Conservation (phyloP, 1,140 invertebrate genomes). For the Brachionus koreanus region DNA sequence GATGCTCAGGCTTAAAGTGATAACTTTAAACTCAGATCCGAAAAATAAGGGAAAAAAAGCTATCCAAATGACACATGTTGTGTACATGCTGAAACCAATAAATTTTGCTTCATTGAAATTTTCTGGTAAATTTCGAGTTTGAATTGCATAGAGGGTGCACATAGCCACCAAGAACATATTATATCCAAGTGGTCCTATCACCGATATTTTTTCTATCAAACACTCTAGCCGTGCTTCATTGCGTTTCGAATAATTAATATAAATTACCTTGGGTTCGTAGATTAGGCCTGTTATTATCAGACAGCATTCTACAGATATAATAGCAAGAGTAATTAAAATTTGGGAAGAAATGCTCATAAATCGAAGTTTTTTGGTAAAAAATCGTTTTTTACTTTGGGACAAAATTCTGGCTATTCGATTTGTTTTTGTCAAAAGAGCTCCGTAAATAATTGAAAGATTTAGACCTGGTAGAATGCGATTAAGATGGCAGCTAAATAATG, state of each 20-base stretch:
- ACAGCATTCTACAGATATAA: slow-evolving; percentile 19
- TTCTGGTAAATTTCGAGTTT: slow-evolving; percentile 78
- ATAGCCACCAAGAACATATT: slow-evolving; percentile 73
- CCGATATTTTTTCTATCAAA: slow-evolving; percentile 67
- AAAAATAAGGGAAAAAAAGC: slow-evolving; percentile 82
- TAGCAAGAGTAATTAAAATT: background rate
- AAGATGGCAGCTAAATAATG: slow-evolving; percentile 66
- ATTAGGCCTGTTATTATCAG: background rate
- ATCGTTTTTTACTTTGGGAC: slow-evolving; percentile 74
- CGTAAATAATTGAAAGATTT: slow-evolving; percentile 77
- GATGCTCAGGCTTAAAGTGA: slow-evolving; percentile 70
- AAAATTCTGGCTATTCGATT: slow-evolving; percentile 78
- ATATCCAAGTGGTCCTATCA: slow-evolving; percentile 73
- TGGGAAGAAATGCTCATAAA: slow-evolving; percentile 60
- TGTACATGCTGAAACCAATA: slow-evolving; percentile 74
- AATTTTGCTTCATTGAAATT: slow-evolving; percentile 70
- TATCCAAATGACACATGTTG: slow-evolving; percentile 79
- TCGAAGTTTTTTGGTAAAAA: slow-evolving; percentile 72
- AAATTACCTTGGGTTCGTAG: background rate
- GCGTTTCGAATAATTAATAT: background rate
- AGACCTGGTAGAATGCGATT: slow-evolving; percentile 70
- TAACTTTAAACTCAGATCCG: slow-evolving; percentile 68
- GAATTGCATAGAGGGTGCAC: slow-evolving; percentile 78
- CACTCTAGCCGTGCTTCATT: slow-evolving; percentile 66
- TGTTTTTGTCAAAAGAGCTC: slow-evolving; percentile 76